Evolutionary conservation across 2,888 invertebrate species (phyloP).

Genomic region (Thera obeliscata): DNA sequence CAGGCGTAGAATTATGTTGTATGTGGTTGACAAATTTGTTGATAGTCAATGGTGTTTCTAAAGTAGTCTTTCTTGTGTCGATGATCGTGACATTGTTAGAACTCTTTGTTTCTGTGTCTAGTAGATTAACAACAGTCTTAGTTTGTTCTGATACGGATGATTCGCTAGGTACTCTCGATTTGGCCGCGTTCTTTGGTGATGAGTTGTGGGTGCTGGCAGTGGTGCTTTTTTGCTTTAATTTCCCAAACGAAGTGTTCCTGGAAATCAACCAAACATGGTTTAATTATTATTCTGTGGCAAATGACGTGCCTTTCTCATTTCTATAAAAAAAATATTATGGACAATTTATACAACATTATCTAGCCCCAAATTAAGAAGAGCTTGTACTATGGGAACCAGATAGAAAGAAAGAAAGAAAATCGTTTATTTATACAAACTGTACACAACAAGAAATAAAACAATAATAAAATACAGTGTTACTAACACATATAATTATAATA

Average conservation of each 20-base stretch:
- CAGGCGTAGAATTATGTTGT: slow-evolving; percentile 72
- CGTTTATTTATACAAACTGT: no score
- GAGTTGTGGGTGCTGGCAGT: slow-evolving; percentile 35
- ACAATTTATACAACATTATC: neutral
- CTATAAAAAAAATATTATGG: neutral
- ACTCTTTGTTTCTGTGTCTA: slow-evolving; percentile 53
- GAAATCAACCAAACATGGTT: slow-evolving; percentile 19
- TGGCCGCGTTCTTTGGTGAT: slow-evolving; percentile 43
- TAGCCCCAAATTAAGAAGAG: no score
- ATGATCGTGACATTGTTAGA: slow-evolving; percentile 54
- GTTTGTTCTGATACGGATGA: slow-evolving; percentile 32
- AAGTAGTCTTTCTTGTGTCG: slow-evolving; percentile 47
- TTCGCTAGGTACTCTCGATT: slow-evolving; percentile 36
- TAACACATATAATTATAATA: no score
- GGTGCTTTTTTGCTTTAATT: slow-evolving; percentile 52
- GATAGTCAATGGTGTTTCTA: slow-evolving; percentile 70
- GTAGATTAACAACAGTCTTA: slow-evolving; percentile 57
- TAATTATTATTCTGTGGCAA: neutral
- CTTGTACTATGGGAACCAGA: no score
- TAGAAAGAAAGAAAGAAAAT: no score
- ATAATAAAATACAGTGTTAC: no score
- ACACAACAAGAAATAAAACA: no score
- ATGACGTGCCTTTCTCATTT: no score
- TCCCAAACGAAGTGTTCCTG: slow-evolving; percentile 59
- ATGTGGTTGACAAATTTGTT: slow-evolving; percentile 70